These are phyloP conservation scores for Acleris holmiana DNA, from an alignment of 2,888 invertebrate species.

Conservation along the genomic window DNA sequence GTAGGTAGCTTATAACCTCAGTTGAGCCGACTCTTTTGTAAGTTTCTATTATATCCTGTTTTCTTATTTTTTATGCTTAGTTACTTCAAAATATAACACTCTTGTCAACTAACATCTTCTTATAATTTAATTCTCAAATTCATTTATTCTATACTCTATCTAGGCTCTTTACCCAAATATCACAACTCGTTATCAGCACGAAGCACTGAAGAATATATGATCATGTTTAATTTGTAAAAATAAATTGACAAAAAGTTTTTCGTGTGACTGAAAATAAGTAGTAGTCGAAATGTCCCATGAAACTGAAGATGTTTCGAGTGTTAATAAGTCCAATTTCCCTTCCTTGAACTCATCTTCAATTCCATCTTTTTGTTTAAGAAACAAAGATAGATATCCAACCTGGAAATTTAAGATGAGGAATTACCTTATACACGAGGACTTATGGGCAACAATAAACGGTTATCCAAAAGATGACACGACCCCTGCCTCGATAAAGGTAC, in stretches of 20 bases:
- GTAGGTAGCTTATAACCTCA: too few species aligned
- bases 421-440: slow-evolving; percentile 13
- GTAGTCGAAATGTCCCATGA: not conserved
- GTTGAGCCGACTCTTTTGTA: too few species aligned
- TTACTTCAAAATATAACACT: too few species aligned
- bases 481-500: not conserved
- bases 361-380: slow-evolving; percentile 8
- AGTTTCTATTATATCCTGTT: too few species aligned
- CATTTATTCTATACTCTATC: too few species aligned
- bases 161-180: not conserved
- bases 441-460: not conserved
- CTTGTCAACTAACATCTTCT: too few species aligned
- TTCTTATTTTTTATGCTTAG: too few species aligned
- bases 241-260: not conserved
- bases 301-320: not conserved
- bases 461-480: slow-evolving; percentile 3
- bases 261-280: not conserved
- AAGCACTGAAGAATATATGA: not conserved
- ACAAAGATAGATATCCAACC: slow-evolving; percentile 2
- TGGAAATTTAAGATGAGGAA: slow-evolving; percentile 19
- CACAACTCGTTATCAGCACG: not conserved
- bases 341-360: not conserved
- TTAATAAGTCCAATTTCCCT: not conserved
- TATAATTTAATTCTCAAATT: too few species aligned
- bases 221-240: not conserved